These are phyloP conservation scores for Dryas iulia DNA, from an alignment of 1,140 invertebrate species.

Conservation along the genomic window DNA sequence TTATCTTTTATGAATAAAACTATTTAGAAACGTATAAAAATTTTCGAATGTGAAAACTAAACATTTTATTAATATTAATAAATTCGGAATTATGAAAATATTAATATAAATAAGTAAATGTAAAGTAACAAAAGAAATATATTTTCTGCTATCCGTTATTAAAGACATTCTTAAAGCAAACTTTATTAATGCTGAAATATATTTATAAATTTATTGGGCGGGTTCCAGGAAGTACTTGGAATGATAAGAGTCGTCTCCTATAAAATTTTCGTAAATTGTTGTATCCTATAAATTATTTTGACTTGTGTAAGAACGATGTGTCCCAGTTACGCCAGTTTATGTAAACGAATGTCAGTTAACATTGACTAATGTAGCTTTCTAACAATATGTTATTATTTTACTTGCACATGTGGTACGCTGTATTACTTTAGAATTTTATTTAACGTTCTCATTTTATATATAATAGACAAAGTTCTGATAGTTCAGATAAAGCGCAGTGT, in stretches of 20 bases:
- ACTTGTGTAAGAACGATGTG: background rate
- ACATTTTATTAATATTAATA: too few relatives aligned
- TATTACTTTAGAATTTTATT: background rate
- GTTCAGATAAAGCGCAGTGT: too few relatives aligned
- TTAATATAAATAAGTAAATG: background rate
- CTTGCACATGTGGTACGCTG: background rate
- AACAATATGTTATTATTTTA: background rate
- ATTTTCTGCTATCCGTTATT: background rate
- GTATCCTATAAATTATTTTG: background rate
- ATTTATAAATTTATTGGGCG: background rate
- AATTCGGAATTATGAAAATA: background rate
- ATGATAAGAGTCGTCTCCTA: background rate
- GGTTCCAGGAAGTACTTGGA: background rate
- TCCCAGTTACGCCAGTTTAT: background rate
- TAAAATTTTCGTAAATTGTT: constrained; percentile 1
- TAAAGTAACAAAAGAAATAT: too few relatives aligned
- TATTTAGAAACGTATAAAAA: too few relatives aligned
- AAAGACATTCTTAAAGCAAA: background rate
- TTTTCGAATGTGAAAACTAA: too few relatives aligned
- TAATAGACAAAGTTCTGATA: too few relatives aligned
- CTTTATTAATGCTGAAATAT: background rate
- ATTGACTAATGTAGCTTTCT: background rate
- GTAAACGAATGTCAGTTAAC: background rate
- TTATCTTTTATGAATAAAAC: too few relatives aligned
- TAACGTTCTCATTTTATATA: background rate